Base-by-base conservation (phyloP, 2,797 vertebrate genomes). In the Rhynchotus rufescens region DNA sequence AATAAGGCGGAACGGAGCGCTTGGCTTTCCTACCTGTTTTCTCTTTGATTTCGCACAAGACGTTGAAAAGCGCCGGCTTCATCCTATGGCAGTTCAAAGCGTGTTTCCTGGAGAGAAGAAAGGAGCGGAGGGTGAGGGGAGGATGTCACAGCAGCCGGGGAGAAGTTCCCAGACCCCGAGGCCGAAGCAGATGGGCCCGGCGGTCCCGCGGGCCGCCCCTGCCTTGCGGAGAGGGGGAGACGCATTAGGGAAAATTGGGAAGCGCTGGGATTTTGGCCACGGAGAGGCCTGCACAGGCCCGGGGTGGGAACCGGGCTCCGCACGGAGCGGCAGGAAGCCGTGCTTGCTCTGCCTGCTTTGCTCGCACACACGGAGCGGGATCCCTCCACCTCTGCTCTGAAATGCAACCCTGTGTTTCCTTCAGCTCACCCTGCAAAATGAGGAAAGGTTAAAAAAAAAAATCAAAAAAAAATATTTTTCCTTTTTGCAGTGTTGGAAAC, bases 31-130 rank as follows among this genome's bases (percentile, higher is more conserved):
- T 98, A 99, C 99, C 99, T 98, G 99, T 99, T 98, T 99, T 99
- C 73, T 99, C 99, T 98, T 99, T 99, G 97, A 99, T 99, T 98
- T 99, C 99, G 96, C 99, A 99, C 97, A 99, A 97, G 90, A 99
- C 99, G 89, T 99, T 99, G 98, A 99, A 99, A 96, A 99, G 99
- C 44, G 99, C 99, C 26, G 99, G 99, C 97, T 99, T 99, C 99
- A 99, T 99, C 97, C 99, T 98, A 98, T 99, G 99, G 98, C 99
- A 99, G 98, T 99, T 99, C 96, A 99, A 97, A 95, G 99, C 99
- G 75, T 99, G 99, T 98, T 99, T 99, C 98, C 99, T 99, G 97
- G 65, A 98, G 98, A 93, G 96, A 94, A 94, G 90, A 96, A 93
- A 23, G 75, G 47, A 94, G 67, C 94, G 47, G 28, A 79, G 32